phyloP scores from a whole-genome alignment of 2,113 vertebrate genomes.

The Alaudala cheleensis region DNA sequence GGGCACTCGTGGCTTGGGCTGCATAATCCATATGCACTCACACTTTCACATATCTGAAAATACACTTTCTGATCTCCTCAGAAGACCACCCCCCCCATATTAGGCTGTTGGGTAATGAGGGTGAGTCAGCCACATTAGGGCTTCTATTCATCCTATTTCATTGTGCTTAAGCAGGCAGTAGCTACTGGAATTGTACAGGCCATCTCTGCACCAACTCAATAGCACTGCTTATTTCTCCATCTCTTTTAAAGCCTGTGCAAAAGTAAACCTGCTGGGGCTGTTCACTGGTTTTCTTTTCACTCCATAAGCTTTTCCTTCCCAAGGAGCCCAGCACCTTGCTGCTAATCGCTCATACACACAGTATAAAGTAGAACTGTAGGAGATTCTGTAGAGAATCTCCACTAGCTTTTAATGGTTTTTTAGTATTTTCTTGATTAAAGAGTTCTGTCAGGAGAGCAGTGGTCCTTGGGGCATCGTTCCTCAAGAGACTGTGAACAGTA shows the following conservation, averaged over 20 bases:
- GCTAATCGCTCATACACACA: neutral
- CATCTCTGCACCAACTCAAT: slow-evolving; percentile 18
- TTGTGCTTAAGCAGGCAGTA: slow-evolving; percentile 37
- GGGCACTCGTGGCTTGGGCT: neutral
- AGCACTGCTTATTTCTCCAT: slow-evolving; percentile 21
- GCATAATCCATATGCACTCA: neutral
- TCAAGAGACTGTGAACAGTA: neutral
- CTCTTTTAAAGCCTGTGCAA: slow-evolving; percentile 16
- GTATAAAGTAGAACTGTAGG: neutral
- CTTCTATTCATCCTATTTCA: slow-evolving; percentile 18
- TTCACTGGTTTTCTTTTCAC: slow-evolving; percentile 28
- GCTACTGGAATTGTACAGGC: slow-evolving; percentile 37
- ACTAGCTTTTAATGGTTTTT: neutral
- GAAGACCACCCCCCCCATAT: neutral
- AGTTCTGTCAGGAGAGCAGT: neutral
- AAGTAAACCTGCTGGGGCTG: slow-evolving; percentile 41
- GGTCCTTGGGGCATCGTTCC: neutral
- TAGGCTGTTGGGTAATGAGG: slow-evolving; percentile 29
- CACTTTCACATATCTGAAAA: neutral
- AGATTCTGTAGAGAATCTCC: neutral
- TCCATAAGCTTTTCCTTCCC: neutral
- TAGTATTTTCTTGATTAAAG: slow-evolving; percentile 23
- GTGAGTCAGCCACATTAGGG: slow-evolving; percentile 38
- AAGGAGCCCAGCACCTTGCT: slow-evolving; percentile 12
- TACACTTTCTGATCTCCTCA: slow-evolving; percentile 15